phyloP scores from a whole-genome alignment of 2,113 vertebrate species.

The Morone chrysops region DNA sequence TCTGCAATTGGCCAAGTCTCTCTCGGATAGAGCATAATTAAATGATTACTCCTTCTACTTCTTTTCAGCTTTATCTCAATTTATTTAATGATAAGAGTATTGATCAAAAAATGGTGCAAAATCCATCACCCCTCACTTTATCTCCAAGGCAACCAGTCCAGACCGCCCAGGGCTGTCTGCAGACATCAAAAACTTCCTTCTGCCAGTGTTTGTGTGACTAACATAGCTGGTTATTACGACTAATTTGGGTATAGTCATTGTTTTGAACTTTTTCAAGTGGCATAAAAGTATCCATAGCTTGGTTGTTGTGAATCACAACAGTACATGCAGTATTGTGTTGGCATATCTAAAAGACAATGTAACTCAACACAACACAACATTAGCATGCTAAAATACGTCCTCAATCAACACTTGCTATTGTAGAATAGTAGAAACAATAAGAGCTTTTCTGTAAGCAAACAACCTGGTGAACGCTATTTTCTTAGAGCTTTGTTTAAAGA shows the following conservation, averaged over 20 bases:
- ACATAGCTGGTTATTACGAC: too few relatives aligned
- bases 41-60: neutral
- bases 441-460: neutral
- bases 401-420: neutral
- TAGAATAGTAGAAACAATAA: neutral
- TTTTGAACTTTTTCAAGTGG: neutral
- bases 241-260: neutral
- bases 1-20: neutral
- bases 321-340: neutral
- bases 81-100: neutral
- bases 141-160: neutral
- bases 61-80: neutral
- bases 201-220: neutral
- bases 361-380: neutral
- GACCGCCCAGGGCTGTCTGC: neutral
- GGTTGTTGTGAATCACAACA: neutral
- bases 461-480: neutral
- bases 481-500: neutral
- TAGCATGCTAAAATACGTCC: neutral
- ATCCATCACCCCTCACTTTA: neutral
- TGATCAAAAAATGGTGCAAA: neutral
- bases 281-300: neutral
- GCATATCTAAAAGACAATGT: neutral
- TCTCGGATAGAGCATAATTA: neutral
- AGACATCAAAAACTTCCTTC: neutral